phyloP scores from a whole-genome alignment of 92 coral and sea anemone species.

The Metridium senile region DNA sequence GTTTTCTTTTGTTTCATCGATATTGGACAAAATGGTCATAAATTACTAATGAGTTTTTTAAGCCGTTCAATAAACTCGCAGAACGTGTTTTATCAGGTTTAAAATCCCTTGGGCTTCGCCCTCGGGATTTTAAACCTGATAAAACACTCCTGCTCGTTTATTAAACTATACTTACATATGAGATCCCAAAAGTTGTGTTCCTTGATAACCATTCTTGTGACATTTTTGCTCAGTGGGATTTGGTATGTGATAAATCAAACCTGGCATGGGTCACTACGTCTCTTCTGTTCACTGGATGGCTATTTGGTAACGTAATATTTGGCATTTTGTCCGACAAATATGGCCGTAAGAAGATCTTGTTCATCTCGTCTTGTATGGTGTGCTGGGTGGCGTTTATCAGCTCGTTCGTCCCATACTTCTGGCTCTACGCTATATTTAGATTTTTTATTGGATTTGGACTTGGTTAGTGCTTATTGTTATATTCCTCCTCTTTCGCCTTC shows the following conservation, averaged over 20 bases:
- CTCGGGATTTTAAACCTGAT: too few relatives aligned
- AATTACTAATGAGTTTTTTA: too few relatives aligned
- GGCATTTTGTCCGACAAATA: constrained; percentile 93
- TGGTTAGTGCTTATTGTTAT: constrained; percentile 56
- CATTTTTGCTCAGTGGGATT: constrained; percentile 71
- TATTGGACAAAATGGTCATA: too few relatives aligned
- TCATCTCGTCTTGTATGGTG: constrained; percentile 79
- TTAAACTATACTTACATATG: too few relatives aligned
- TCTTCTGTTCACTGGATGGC: constrained; percentile 88
- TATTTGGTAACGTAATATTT: constrained; percentile 85
- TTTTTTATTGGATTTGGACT: constrained; percentile 92
- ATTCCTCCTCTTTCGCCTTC: not conserved
- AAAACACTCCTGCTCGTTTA: too few relatives aligned
- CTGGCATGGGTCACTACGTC: constrained; percentile 79
- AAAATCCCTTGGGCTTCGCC: too few relatives aligned
- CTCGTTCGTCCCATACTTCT: constrained; percentile 79
- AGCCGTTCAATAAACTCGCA: too few relatives aligned
- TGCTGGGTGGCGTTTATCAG: constrained; percentile 87
- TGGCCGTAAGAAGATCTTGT: constrained; percentile 86
- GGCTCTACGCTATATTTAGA: constrained; percentile 83
- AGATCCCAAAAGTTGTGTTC: too few relatives aligned
- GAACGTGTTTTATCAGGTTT: too few relatives aligned
- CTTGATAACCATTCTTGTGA: not conserved
- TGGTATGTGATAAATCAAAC: constrained; percentile 75
- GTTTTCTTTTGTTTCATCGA: too few relatives aligned